These are phyloP conservation scores for Paraplagusia blochii DNA, from an alignment of 2,113 vertebrate species.

Conservation along the genomic window DNA sequence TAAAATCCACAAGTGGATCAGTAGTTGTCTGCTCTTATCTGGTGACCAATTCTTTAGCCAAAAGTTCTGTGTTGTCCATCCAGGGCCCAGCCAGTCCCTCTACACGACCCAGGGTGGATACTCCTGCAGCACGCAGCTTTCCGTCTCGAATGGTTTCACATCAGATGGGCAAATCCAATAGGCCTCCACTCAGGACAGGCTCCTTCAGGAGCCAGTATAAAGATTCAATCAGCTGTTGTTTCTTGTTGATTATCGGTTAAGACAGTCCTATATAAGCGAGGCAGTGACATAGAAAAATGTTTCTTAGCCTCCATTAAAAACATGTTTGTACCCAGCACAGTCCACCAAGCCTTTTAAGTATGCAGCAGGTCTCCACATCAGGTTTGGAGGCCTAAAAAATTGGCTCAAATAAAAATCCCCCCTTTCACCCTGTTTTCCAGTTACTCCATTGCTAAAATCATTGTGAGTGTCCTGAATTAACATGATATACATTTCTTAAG, in stretches of 20 bases:
- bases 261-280: not conserved
- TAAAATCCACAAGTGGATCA: not conserved
- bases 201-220: not conserved
- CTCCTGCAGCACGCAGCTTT: too few species aligned
- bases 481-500: too few species aligned
- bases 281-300: not conserved
- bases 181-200: not conserved
- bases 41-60: not conserved
- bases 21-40: not conserved
- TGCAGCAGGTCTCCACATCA: not conserved
- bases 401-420: too few species aligned
- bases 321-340: not conserved
- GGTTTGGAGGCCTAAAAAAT: too few species aligned
- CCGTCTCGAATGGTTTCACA: too few species aligned
- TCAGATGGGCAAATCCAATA: not conserved
- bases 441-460: too few species aligned
- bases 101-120: not conserved
- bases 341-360: not conserved
- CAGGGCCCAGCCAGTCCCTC: not conserved
- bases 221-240: not conserved
- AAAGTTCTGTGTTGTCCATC: not conserved
- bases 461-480: too few species aligned
- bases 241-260: too few species aligned
- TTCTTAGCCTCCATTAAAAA: not conserved
- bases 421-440: too few species aligned